Evolutionary conservation across 2,888 invertebrate species (phyloP), one percentile per base, ranked within the genome.

Genomic region (Pinctada fucata): DNA sequence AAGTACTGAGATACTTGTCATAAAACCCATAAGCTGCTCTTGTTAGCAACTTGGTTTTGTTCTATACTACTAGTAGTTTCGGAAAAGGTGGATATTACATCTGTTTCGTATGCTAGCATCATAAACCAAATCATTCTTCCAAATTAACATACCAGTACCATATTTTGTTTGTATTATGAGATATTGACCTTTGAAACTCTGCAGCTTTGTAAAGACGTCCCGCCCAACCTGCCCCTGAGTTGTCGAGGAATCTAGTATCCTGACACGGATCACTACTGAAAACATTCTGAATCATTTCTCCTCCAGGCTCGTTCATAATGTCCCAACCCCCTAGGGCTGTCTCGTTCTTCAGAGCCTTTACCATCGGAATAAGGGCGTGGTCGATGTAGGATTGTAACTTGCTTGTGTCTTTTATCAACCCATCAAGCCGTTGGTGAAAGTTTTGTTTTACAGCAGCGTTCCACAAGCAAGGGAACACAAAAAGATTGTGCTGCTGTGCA

Each of bases 241-340:
- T 78, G 2, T 58, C 31, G 31, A 86, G 68, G 48, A 76, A 75
- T 6, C 73, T 79, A 3, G 85, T 85, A 69, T 86, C 84, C 68
- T 82, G 84, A 68, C 87, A 87, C 0, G 82, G 83, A 4, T 87
- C 84, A 1, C 63, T 10, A 71, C 81, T 75, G 2, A 58, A 45
- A 64, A 58, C 63, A 6, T 75, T 80, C 2, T 79, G 58, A 52
- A 63, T 80, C 3, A 86, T 72, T 50, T 80, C 75, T 31, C 87
- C 86, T 76, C 85, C 87, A 8, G 82, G 80, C 51, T 87, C 85
- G 71, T 87, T 86, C 47, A 84, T 84, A 63, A 87, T 86, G 69
- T 87, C 87, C 85, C 85, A 87, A 1, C 83, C 87, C 10, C 84
- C 87, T 3, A 87, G 79, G 10, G 81, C 83, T 2, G 80, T 82